Evolutionary conservation across 37 sponge, comb jelly and placozoan species (phyloP).

Genomic region (Theonella swinhoei): DNA sequence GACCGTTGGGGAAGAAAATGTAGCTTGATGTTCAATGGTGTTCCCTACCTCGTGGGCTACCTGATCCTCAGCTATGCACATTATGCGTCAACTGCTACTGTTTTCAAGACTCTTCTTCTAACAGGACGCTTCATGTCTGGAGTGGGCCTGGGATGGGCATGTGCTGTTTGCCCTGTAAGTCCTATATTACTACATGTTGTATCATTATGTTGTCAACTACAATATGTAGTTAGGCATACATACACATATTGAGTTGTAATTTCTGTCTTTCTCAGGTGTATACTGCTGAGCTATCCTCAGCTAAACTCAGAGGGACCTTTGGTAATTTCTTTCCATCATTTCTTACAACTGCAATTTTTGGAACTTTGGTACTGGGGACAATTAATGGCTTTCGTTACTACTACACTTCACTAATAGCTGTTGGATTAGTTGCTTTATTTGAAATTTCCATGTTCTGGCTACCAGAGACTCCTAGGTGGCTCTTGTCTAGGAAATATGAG

Average conservation of each 20-base stretch:
- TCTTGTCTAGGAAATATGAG: slow-evolving; percentile 21
- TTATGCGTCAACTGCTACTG: neutral
- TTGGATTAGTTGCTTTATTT: slow-evolving; percentile 13
- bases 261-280: slow-evolving; percentile 24
- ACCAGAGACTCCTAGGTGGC: slow-evolving; percentile 71
- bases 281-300: slow-evolving; percentile 16
- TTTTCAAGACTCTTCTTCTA: slow-evolving; percentile 14
- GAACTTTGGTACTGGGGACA: slow-evolving; percentile 13
- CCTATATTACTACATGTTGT: neutral
- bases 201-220: no score
- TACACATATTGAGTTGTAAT: neutral
- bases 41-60: slow-evolving; percentile 48
- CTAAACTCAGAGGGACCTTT: slow-evolving; percentile 14
- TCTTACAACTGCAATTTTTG: slow-evolving; percentile 10
- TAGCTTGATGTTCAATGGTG: slow-evolving; percentile 1
- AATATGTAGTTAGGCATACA: neutral
- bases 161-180: slow-evolving; percentile 15
- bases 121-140: slow-evolving; percentile 51
- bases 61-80: slow-evolving; percentile 2
- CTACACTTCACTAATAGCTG: slow-evolving; percentile 7
- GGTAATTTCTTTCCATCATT: neutral
- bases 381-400: slow-evolving; percentile 22
- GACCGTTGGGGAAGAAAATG: slow-evolving; percentile 32
- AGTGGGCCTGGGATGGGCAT: slow-evolving; percentile 48
- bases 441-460: slow-evolving; percentile 5